Base-by-base conservation (phyloP, 2,888 invertebrate species). In the Synergus umbraculus region DNA sequence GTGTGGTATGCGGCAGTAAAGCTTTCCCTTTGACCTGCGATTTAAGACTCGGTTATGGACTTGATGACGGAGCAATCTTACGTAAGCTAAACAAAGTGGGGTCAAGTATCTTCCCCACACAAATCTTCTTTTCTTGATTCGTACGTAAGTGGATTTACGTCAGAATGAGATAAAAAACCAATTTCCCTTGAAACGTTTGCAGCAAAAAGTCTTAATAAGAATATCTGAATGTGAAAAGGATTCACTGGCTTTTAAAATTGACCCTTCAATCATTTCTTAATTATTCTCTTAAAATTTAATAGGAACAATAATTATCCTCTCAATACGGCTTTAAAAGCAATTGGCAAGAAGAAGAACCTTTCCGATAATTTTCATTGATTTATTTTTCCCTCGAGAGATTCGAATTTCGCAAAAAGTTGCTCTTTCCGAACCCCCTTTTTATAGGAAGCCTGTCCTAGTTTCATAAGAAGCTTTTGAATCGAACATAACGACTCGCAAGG, bases 401-500 rank as follows among this genome's bases (percentile, higher is more conserved):
- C 18, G 60, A 60, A 60, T 22, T 60, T 60, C 60, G 18, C 22
- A 60, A 22, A 60, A 60, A 60, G 60, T 22, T 22, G 60, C 22
- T 60, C 10, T 4, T 22, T 60, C 4, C 22, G 60, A 22, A 60
- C 22, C 1, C n/a, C 41, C 46, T 46, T 29, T 49, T 69, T 49
- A 37, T 73, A 73, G 73, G 37, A 73, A 54, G 37, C 54, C n/a
- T 29, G 49, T 69, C 13, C 69, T 15, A 37, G 37, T 73, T 73
- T 73, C 73, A 73, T 73, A 73, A 73, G 73, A 73, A 73, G 73
- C 73, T 73, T 73, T 73, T 73, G 49, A 73, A 73, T 73, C n/a
- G 49, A 73, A 73, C 73, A 73, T 54, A 54, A 73, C 54, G 73
- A 54, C 73, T 73, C 37, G 73, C 49, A 73, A 37, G 54, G n/a